phyloP scores from a whole-genome alignment of 2,888 invertebrate species.

The Rotaria sp. region DNA sequence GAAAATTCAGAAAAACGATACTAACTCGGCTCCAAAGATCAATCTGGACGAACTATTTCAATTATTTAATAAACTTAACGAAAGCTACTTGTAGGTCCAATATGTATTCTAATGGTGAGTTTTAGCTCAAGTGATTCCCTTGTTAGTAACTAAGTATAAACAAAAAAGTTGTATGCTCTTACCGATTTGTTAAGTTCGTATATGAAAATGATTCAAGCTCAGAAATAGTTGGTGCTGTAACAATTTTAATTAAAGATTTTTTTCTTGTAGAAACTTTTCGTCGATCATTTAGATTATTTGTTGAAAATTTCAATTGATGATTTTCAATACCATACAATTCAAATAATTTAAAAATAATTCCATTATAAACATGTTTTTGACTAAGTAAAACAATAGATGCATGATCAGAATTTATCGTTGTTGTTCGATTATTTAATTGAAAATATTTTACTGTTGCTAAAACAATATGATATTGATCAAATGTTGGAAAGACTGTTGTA shows the following conservation, averaged over 20 bases:
- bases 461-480: slow-evolving; percentile 7
- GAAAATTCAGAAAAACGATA: too few species aligned
- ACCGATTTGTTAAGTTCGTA: not conserved
- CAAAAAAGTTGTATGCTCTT: not conserved
- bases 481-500: not conserved
- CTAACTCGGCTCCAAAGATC: too few species aligned
- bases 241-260: not conserved
- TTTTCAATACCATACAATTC: slow-evolving; percentile 99
- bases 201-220: not conserved
- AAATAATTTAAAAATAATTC: slow-evolving; percentile 86
- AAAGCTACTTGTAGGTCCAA: too few species aligned
- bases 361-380: slow-evolving; percentile 94
- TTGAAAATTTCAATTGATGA: not conserved
- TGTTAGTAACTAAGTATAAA: too few species aligned
- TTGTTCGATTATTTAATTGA: not conserved
- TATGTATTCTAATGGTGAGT: too few species aligned
- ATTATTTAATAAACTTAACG: too few species aligned
- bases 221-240: not conserved
- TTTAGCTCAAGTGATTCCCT: too few species aligned
- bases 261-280: not conserved
- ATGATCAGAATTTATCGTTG: not conserved
- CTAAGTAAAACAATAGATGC: slow-evolving; percentile 61
- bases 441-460: not conserved
- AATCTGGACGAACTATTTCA: too few species aligned
- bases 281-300: slow-evolving; percentile 69